Evolutionary conservation across 2,888 invertebrate genomes (phyloP), one percentile per base, ranked within the genome.

Genomic region (Aspidiotus destructor): DNA sequence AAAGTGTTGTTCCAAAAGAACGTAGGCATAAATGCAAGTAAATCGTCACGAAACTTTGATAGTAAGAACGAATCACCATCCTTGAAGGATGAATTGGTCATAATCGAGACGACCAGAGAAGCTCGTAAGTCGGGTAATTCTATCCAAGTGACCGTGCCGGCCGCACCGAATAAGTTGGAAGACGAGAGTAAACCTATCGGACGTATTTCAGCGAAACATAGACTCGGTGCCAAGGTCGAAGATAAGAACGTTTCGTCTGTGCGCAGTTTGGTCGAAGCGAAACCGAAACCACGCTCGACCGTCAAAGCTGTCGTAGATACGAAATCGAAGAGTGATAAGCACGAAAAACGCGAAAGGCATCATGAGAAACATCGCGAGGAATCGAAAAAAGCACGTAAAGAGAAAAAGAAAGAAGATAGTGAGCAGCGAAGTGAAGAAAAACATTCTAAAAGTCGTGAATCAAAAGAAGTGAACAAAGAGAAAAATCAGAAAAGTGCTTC

Each of bases 1-100:
- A 92, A 93, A 76, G 92, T 89, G 0, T 88, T 94, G 73, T 90
- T 93, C 76, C 89, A 92, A 55, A 91, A 93, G 77, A 89, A 89
- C 0, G n/a, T 11, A 2, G 88, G 89, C 57, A 89, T 69, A 54
- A 41, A 17, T 15, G 16, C 64, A 8, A 8, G n/a, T 42, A 64
- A 41, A 15, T 57, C 57, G 28, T 28, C 28, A 5, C 28, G 28
- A 28, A 28, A 28, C 11, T 16, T 8, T 15, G 57, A 55, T 6
- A 41, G 16, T 16, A 64, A 57, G 11, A 13, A n/a, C 13, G 57
- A 55, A 11, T 16, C 5, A 5, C 28, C 28, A 28, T 28, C 28
- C 28, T 28, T 28, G 77, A 41, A 76, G 75, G 11, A 77, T 8
- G 17, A 78, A 63, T 74, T 75, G 9, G 70, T 74, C 41, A 76